Evolutionary conservation across 2,888 invertebrate genomes (phyloP).

Genomic region (Tachina lurida): DNA sequence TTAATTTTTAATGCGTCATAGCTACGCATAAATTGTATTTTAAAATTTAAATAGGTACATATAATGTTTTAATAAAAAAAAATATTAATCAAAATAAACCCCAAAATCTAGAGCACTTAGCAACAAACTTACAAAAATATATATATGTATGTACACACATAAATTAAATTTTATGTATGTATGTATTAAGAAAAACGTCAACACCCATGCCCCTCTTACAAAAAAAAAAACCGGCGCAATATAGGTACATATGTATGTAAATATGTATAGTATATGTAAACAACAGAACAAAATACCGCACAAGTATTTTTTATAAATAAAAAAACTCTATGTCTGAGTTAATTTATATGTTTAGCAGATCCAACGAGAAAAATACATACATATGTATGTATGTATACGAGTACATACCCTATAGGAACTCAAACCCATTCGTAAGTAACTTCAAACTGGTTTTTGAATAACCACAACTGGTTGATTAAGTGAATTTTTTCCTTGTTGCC

Average conservation of each 20-base stretch:
- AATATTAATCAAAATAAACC: neutral
- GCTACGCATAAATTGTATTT: too few species aligned
- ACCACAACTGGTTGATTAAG: too few species aligned
- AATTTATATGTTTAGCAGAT: neutral
- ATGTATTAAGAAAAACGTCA: neutral
- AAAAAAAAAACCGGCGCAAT: conserved; percentile 34
- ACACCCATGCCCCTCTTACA: neutral
- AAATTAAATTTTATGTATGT: neutral
- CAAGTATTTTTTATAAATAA: conserved; percentile 16
- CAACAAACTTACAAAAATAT: conserved; percentile 35
- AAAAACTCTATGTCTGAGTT: neutral
- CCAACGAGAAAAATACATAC: neutral
- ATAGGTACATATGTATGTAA: conserved; percentile 24
- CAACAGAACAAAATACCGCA: conserved; percentile 25
- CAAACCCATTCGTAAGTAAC: too few species aligned
- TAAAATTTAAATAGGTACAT: neutral
- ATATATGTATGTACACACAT: neutral
- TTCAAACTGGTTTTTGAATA: too few species aligned
- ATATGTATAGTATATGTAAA: too few species aligned
- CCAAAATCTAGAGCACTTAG: conserved; percentile 59
- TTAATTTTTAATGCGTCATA: too few species aligned
- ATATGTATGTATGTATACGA: too few species aligned
- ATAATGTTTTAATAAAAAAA: neutral
- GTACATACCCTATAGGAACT: too few species aligned
- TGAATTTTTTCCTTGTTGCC: too few species aligned